Evolutionary conservation across 2,888 invertebrate genomes (phyloP), one percentile per base, ranked within the genome.

Genomic region (Tinea semifulvella): DNA sequence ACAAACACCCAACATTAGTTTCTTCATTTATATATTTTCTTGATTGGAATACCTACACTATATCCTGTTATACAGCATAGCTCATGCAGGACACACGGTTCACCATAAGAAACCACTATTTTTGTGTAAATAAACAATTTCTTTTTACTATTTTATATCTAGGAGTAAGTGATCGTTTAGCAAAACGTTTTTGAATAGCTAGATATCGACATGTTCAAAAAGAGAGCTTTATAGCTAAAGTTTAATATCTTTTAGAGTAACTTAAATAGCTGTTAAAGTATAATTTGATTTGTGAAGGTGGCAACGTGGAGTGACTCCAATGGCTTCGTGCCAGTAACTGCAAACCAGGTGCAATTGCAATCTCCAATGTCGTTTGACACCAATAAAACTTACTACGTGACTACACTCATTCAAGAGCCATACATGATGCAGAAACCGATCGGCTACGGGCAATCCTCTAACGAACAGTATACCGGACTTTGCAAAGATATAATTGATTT

Each of bases 401-500:
- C 93, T 10, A 91, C 92, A 2, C 87, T 94, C 48, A 79, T 94
- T 60, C 94, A 94, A 68, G 94, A 94, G 56, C 95, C 95, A 0
- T 96, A 93, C 60, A 87, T 95, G 57, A 94, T 93, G 91, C 68
- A 85, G 53, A 88, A 87, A 57, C 84, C 84, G 48, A 82, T 85
- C 4, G 27, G 51, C 1, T 88, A 88, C 47, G 85, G 87, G 2
- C 87, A 87, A 31, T 82, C 84, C 6, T 92, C 90, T 44, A 92
- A 93, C 60, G 91, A 93, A 50, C 85, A 87, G 36, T 92, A 88
- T 60, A 90, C 94, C 60, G 97, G 98, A 43, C 97, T 94, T 66
- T 95, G 94, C 73, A 93, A 96, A 62, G 97, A 97, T 65, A 80
- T 97, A 27, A 90, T 93, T 2, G 91, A 94, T 57, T 80, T 92